A percentile compares a stretch with the other conserved stretches of the same genome.
These are phyloP conservation scores for Calameuta idolon DNA, from an alignment of 2,888 invertebrate genomes.

Conservation along the genomic window DNA sequence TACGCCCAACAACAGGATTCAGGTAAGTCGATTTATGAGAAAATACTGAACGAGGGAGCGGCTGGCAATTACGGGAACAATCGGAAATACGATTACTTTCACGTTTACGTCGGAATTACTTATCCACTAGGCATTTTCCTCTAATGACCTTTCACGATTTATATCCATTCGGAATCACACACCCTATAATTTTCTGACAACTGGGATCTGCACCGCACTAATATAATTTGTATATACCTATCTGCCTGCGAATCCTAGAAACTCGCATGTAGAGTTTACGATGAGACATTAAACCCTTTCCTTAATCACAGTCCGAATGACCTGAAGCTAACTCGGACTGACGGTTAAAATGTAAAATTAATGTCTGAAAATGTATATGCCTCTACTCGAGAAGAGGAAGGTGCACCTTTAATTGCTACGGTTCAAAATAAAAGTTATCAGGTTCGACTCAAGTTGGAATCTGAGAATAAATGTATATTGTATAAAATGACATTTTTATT, in stretches of 20 bases:
- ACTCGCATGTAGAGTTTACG: background rate
- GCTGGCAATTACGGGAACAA: background rate
- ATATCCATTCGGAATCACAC: background rate
- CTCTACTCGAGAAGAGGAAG: background rate
- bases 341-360: background rate
- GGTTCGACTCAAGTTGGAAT: background rate
- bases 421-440: background rate
- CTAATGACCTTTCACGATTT: background rate
- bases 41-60: background rate
- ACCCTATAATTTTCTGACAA: background rate
- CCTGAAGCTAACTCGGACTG: background rate
- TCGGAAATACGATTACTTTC: background rate
- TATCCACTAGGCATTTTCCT: background rate
- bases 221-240: background rate
- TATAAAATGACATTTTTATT: background rate
- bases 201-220: background rate
- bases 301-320: background rate
- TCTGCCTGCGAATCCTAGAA: background rate
- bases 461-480: background rate
- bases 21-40: conserved; percentile 69
- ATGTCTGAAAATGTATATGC: background rate
- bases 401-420: background rate
- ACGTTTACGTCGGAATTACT: background rate
- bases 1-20: conserved; percentile 92
- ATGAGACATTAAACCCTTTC: background rate